Base-by-base conservation (phyloP, 2,113 vertebrate species). In the Campylorhamphus procurvoides region DNA sequence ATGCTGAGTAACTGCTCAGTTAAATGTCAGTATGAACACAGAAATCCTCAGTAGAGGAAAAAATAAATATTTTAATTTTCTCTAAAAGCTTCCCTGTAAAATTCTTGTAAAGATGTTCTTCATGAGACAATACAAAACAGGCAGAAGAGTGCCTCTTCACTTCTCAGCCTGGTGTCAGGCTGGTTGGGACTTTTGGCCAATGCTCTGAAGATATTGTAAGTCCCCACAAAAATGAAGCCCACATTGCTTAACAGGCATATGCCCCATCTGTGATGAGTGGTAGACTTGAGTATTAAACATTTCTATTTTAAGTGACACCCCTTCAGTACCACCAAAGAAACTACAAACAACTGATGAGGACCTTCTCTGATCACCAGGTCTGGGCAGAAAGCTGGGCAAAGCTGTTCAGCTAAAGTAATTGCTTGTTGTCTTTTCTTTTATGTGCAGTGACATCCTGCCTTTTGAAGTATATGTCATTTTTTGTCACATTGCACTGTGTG, bases 31-130 rank as follows among this genome's bases (percentile, higher is more conserved):
- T 72, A 79, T 95, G 73, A 94, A 96, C 67, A 17, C 68, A 77
- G 49, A 90, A 90, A 86, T 86, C 79, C 85, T 95, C 80, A 77
- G 15, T 10, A 59, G 79, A 86, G 60, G 62, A 80, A 95, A 90
- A 88, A 95, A 96, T 96, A 96, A 96, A 96, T 93, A 52, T 88
- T 74, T 93, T 74, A 86, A 67, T 91, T 96, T 96, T 95, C 79
- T 72, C 72, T 92, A 53, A 96, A 94, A 90, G 90, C 60, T 95
- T 97, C 44, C 83, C 83, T 95, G 90, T 94, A 96, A 94, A 92
- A 84, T 97, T 95, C 44, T 96, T 97, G n/a, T 66, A 37, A 95
- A 69, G 46, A 31, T 77, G 87, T 95, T 82, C 59, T 89, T 82
- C 60, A 42, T 44, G 33, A 81, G 55, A 63, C 55, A 84, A 13